Percentiles rank a stretch among this genome's conserved stretches.
Evolutionary conservation across 2,888 invertebrate species (phyloP).

Genomic region (Prenolepis imparis): DNA sequence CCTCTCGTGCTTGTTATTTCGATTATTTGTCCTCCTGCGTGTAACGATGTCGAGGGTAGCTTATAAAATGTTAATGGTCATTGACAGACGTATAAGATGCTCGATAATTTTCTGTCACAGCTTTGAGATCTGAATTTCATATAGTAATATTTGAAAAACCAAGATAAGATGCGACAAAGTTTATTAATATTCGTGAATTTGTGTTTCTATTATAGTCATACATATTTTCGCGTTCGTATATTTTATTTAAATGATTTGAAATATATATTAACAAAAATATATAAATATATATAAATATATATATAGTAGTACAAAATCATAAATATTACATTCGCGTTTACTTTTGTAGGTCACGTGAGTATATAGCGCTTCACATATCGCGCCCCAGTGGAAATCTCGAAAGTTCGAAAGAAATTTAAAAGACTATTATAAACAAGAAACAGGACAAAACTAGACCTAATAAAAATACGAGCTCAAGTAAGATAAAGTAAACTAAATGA

Average conservation of each 20-base stretch:
- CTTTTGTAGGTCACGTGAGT: neutral
- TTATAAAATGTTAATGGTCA: conserved; percentile 21
- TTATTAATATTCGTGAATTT: neutral
- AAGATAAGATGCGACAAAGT: neutral
- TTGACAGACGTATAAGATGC: neutral
- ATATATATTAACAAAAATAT: neutral
- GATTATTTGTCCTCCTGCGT: conserved; percentile 30
- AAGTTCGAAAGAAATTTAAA: conserved; percentile 42
- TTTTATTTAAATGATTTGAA: neutral
- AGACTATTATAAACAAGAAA: conserved; percentile 17
- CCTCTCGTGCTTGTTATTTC: conserved; percentile 28
- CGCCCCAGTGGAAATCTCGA: conserved; percentile 23
- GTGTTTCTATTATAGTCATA: neutral
- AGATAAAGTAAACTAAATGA: neutral
- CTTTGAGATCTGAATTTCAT: neutral
- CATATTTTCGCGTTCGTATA: neutral
- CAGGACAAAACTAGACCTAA: neutral
- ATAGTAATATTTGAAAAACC: neutral
- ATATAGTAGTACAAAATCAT: neutral
- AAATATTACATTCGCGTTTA: conserved; percentile 4
- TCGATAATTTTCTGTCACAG: neutral
- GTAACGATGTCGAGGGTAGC: conserved; percentile 4
- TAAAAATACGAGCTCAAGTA: neutral
- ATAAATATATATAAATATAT: neutral
- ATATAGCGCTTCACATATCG: neutral